phyloP scores from a whole-genome alignment of 2,888 invertebrate species.

The Pristionchus arcanus region DNA sequence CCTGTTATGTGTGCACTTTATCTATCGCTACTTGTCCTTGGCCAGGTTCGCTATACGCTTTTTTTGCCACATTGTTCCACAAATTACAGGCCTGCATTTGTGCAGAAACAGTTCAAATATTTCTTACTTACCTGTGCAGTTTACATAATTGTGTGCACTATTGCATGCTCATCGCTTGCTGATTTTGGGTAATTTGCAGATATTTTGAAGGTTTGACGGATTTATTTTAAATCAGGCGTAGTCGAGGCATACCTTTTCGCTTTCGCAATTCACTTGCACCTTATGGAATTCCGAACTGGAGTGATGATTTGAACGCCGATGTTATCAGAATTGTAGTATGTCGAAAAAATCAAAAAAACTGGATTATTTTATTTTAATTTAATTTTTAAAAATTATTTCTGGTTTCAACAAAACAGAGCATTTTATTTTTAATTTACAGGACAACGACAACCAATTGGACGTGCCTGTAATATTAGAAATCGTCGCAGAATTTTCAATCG shows the following conservation, averaged over 20 bases:
- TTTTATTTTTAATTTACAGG: background rate
- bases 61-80: background rate
- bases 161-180: background rate
- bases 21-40: background rate
- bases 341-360: background rate
- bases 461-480: background rate
- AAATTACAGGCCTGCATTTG: background rate
- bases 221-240: background rate
- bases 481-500: background rate
- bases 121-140: background rate
- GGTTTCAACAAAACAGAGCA: too few relatives aligned
- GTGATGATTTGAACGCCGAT: background rate
- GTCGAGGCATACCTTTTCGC: background rate
- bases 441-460: background rate
- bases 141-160: background rate
- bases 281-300: background rate
- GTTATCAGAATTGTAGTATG: background rate
- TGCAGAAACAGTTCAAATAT: background rate
- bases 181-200: background rate
- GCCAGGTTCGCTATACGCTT: background rate
- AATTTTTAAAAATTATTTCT: too few relatives aligned
- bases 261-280: background rate
- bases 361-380: too few relatives aligned
- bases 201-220: background rate
- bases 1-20: background rate